Percentiles rank a stretch among this genome's conserved stretches.
Evolutionary conservation across 2,888 invertebrate species (phyloP).

Genomic region (Tromatobia lineatoria): DNA sequence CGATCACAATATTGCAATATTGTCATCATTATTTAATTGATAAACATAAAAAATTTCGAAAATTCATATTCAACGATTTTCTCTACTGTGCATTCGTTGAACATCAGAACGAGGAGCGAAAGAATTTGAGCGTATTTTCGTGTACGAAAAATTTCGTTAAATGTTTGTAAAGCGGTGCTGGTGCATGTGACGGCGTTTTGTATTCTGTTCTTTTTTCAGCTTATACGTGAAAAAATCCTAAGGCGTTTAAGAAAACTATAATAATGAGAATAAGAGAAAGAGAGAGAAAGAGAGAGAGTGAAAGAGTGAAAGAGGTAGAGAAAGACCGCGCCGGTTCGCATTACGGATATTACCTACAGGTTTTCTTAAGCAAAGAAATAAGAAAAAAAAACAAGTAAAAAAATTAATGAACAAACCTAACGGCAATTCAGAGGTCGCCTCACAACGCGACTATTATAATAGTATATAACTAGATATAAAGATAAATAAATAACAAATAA

Average conservation of each 20-base stretch:
- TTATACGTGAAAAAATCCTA: slow-evolving; percentile 57
- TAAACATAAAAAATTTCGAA: no score
- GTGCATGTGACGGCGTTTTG: slow-evolving; percentile 56
- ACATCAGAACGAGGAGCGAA: background rate
- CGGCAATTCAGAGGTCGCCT: slow-evolving; percentile 64
- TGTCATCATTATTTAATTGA: no score
- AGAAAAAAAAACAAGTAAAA: slow-evolving; percentile 28
- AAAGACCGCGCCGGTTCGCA: slow-evolving; percentile 70
- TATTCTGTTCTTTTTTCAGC: slow-evolving; percentile 55
- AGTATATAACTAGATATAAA: slow-evolving; percentile 48
- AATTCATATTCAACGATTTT: slow-evolving; percentile 4
- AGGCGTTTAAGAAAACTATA: slow-evolving; percentile 41
- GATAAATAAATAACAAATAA: slow-evolving; percentile 48
- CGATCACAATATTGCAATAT: no score
- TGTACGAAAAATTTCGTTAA: slow-evolving; percentile 35
- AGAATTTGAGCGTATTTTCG: background rate
- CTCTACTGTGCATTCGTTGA: background rate
- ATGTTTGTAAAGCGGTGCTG: slow-evolving; percentile 63
- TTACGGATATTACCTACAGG: slow-evolving; percentile 54
- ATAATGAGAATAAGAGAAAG: background rate
- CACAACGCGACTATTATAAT: slow-evolving; percentile 73
- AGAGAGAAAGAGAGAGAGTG: slow-evolving; percentile 39
- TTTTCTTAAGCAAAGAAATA: slow-evolving; percentile 25
- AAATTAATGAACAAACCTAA: slow-evolving; percentile 52
- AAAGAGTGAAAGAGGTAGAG: slow-evolving; percentile 31